Percentiles rank a stretch among this genome's conserved stretches.
These are phyloP conservation scores for Callitettix versicolor DNA, from an alignment of 1,140 invertebrate species.

Conservation along the genomic window DNA sequence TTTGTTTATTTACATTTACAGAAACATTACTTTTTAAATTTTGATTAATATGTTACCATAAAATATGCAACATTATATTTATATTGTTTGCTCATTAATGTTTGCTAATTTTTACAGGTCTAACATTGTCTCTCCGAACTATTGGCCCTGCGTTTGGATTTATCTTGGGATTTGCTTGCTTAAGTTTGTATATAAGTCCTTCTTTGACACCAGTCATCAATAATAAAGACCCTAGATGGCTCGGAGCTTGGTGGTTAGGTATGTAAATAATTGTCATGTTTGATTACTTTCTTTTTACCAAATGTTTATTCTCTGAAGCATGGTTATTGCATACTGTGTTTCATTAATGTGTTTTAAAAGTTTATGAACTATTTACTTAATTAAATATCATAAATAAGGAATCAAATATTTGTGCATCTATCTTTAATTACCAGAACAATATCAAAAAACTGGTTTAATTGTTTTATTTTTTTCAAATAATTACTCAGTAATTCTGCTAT, in stretches of 20 bases:
- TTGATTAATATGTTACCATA: too few species aligned
- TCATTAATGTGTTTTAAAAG: not conserved
- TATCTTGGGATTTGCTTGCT: constrained; percentile 40
- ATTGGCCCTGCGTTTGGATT: constrained; percentile 46
- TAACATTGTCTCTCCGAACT: constrained; percentile 46
- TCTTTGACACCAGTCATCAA: constrained; percentile 47
- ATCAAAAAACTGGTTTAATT: not conserved
- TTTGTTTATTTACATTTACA: too few species aligned
- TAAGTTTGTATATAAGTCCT: constrained; percentile 53
- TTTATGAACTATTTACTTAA: not conserved
- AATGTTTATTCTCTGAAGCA: not conserved
- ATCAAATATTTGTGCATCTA: not conserved
- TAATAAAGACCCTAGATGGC: constrained; percentile 51
- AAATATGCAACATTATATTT: too few species aligned
- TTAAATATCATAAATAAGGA: not conserved
- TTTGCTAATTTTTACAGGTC: constrained; percentile 42
- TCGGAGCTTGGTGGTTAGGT: constrained; percentile 59
- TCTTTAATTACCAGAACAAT: not conserved
- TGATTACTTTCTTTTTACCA: not conserved
- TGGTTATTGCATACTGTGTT: not conserved
- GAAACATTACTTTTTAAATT: too few species aligned
- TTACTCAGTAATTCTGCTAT: too few species aligned
- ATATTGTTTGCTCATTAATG: too few species aligned
- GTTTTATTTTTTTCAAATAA: too few species aligned
- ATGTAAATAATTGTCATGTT: not conserved